Evolutionary conservation across 2,888 invertebrate genomes (phyloP).

Genomic region (Lasioglossum zephyrum): DNA sequence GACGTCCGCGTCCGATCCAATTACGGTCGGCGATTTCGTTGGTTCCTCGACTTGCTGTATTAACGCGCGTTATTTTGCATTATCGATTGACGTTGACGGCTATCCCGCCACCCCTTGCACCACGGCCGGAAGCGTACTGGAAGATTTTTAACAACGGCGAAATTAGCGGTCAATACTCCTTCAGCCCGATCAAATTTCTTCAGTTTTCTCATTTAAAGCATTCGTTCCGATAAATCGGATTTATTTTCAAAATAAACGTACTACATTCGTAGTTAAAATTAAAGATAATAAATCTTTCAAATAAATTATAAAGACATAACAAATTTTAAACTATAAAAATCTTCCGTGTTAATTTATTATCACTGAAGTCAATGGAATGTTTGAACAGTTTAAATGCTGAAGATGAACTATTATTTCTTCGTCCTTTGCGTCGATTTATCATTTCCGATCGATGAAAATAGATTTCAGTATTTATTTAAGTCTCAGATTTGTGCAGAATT

Average conservation of each 20-base stretch:
- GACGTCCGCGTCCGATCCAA: slow-evolving; percentile 39
- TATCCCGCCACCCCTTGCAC: background rate
- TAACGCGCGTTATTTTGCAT: slow-evolving; percentile 48
- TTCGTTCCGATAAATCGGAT: background rate
- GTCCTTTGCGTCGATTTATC: no score
- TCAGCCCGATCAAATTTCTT: background rate
- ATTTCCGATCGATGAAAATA: no score
- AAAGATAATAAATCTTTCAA: no score
- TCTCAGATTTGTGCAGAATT: no score
- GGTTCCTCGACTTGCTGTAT: slow-evolving; percentile 35
- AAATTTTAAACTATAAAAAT: no score
- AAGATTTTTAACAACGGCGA: background rate
- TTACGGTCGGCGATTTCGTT: slow-evolving; percentile 48
- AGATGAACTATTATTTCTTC: background rate
- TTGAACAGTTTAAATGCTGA: background rate
- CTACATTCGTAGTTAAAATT: no score
- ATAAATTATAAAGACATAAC: no score
- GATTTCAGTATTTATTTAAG: no score
- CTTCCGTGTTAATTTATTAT: background rate
- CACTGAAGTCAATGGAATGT: background rate
- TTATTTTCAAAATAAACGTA: background rate
- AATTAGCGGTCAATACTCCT: no score
- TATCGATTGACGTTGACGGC: slow-evolving; percentile 44
- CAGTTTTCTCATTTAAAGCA: background rate
- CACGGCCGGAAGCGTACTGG: background rate